Evolutionary conservation across 2,888 invertebrate genomes (phyloP), one percentile per base, ranked within the genome.

Genomic region (Escarpia spicata): DNA sequence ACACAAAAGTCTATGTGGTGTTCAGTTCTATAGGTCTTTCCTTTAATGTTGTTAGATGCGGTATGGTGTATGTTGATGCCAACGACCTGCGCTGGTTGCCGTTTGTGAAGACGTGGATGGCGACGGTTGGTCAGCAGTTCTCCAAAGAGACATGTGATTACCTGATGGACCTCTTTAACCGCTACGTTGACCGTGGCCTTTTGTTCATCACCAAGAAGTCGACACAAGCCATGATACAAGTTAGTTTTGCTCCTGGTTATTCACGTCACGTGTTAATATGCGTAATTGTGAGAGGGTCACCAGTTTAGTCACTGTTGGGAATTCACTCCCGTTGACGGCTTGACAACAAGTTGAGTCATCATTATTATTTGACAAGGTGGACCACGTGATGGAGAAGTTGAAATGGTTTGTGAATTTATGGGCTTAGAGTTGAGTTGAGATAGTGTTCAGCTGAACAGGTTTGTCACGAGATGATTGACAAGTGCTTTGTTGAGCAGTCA

Each of bases 61-160:
- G 98, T 92, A 99, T 99, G 98, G 98, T 99, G 2, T 99, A 98
- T 96, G 97, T 98, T 12, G 98, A 99, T 96, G 97, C 98, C 0
- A 97, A 97, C 3, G 98, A 98, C 95, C 97, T 98, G 92, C 98
- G 98, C 92, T 98, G 98, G 97, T 95, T 98, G 94, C 98, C 98
- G 0, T 98, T 97, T 94, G 98, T 98, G 0, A 97, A 97, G 94
- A 98, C 98, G 0, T 99, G 98, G 98, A 96, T 98, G 2, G 97
- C 97, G 0, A 97, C 97, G 96, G 93, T 95, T 97, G 91, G 93
- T 26, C 52, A n/a, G 2, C 89, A 91, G 19, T 2, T 96, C 97
- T 90, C 95, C 93, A 94, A 96, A 37, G 97, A 97, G 19, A 97
- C 98, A 93, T 97, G 97, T 3, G 97, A 97, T 0, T 98, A 97